Evolutionary conservation across 2,797 vertebrate genomes (phyloP), one percentile per base, ranked within the genome.

Genomic region (Sebastes cheni): DNA sequence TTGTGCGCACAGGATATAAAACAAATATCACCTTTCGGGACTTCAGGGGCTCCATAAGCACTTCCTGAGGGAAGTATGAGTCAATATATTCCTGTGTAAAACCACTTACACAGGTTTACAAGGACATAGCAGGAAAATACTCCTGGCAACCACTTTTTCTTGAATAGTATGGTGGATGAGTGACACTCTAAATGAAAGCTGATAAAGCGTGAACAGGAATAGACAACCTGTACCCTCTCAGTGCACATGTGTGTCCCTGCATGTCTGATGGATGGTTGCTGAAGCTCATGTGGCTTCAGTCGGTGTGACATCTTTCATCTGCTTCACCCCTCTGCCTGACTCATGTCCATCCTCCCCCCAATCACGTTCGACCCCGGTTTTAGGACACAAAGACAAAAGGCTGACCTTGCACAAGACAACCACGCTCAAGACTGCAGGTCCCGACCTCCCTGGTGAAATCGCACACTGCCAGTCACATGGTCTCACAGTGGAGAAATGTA

Each of bases 401-500:
- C 59, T 67, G 79, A 91, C 88, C 85, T 91, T 86, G 80, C 69
- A 64, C 67, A 85, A 82, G 80, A 73, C 32, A 20, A 36, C 64
- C 54, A 56, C 13, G 1, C 36, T 79, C 23, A 29, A 39, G 68
- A 65, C 56, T 18, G 65, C 61, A 72, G 70, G 68, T 89, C 75
- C 74, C 20, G 66, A 81, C 84, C 77, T 71, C 58, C 32, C 16
- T 12, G 29, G 27, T 87, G 89, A 91, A 91, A 89, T 67, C 22
- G 9, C 85, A 91, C 84, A 83, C 84, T 71, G 32, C 18, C 13
- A 22, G 80, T 91, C 92, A 93, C 89, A 77, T 88, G 90, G 65
- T 61, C 54, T 30, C 67, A 36, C 67, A 60, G 75, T 30, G 50
- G 73, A 79, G 78, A 83, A 70, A 81, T 71, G 58, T 58, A 81